A percentile compares a stretch with the other conserved stretches of the same genome.
These are phyloP conservation scores for Disparrhopalites patrizii DNA, from an alignment of 2,888 invertebrate species.

Conservation along the genomic window DNA sequence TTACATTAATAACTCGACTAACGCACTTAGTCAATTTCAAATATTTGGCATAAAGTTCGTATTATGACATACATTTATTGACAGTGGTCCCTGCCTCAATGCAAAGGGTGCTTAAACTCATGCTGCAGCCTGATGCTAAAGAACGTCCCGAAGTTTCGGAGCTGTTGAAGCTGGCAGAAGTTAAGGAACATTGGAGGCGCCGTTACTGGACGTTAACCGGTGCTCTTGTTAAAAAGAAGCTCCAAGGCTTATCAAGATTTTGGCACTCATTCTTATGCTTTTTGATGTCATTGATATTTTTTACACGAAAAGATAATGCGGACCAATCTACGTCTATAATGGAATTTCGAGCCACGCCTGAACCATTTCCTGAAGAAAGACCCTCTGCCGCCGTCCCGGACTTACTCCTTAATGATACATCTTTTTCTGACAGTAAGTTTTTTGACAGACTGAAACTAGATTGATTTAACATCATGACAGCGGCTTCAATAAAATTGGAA, in stretches of 20 bases:
- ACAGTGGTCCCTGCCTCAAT: conserved; percentile 57
- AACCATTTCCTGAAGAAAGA: conserved; percentile 27
- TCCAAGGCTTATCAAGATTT: conserved; percentile 16
- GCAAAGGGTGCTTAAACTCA: conserved; percentile 56
- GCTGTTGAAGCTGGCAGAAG: conserved; percentile 54
- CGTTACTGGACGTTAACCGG: conserved; percentile 36
- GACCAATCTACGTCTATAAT: conserved; percentile 18
- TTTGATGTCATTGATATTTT: conserved; percentile 36
- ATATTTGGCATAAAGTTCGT: too few species aligned
- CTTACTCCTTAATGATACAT: conserved; percentile 41
- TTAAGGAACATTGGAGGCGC: conserved; percentile 47
- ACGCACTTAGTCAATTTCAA: too few species aligned
- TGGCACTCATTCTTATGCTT: conserved; percentile 37
- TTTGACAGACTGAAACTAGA: too few species aligned
- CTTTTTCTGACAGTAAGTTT: conserved; percentile 45
- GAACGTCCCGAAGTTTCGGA: conserved; percentile 57
- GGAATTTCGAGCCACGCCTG: conserved; percentile 36
- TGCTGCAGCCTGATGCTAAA: conserved; percentile 58
- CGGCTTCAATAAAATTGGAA: too few species aligned
- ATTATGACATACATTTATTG: too few species aligned
- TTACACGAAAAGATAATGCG: conserved; percentile 20
- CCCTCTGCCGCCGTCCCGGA: conserved; percentile 30
- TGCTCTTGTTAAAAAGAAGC: conserved; percentile 33
- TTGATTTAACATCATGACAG: too few species aligned
- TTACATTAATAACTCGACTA: too few species aligned